Base-by-base conservation (phyloP, 1,140 invertebrate species). In the Arion vulgaris region DNA sequence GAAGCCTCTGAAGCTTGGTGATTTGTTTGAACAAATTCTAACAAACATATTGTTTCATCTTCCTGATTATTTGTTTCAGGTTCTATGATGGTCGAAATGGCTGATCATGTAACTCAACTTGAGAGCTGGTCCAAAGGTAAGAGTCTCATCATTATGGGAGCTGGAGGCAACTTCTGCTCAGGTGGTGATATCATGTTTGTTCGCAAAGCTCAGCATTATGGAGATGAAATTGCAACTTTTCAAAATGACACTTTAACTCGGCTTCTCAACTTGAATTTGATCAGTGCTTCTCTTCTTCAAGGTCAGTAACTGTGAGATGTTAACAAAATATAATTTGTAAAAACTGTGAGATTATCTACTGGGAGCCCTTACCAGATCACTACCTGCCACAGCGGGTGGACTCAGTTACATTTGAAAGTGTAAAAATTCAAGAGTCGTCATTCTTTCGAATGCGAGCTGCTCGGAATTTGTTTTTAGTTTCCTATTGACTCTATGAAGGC, bases 71-170 rank as follows among this genome's bases (percentile, higher is more conserved):
- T 82, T 76, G 45, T 92, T 92, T 41, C n/a, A 94, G 94, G 94
- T 41, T 91, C 91, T 82, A 95, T 95, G 94, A 94, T 95, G 94
- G 91, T 93, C 1, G 92, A 95, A 28, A 90, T 95, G 5, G 85
- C 90, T 23, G 90, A 94, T 34, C 88, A 91, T 53, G 86, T 94
- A 0, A 49, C 81, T 23, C 87, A 92, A 57, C 87, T 95, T 28
- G 93, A 94, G 86, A 81, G 87, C 11, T 92, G 91, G 91, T 5
- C 83, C n/a, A 17, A 53, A n/a, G 94, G 94, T 13, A 94, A 94
- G 92, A 94, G 93, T 17, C 81, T 95, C 0, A 90, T 95, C 23
- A n/a, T 95, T 7, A 88, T 90, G 77, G 94, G 94, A 0, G 84
- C 88, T 28, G 93, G 91, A 5, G 88, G 88, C 23, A 92, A 92